These are phyloP conservation scores for Dipodomys stephensi DNA, from an alignment of 2,113 vertebrate species.

Conservation along the genomic window DNA sequence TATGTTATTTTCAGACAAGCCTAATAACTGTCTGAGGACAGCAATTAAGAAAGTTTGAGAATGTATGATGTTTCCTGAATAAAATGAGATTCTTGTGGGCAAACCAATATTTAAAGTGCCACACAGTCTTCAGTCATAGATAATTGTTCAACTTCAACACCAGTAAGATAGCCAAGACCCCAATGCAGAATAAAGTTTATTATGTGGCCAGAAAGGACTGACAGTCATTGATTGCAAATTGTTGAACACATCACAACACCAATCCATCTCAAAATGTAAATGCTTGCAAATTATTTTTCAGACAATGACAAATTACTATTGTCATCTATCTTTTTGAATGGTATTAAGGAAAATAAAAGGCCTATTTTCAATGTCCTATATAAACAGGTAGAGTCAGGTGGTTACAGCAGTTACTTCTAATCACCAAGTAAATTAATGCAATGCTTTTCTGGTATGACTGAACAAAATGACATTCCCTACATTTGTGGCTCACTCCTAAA, in stretches of 20 bases:
- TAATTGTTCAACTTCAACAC: not conserved
- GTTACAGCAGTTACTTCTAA: not conserved
- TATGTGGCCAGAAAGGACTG: not conserved
- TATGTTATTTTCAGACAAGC: slow-evolving; percentile 63
- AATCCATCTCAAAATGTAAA: slow-evolving; percentile 2
- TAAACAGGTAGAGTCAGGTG: not conserved
- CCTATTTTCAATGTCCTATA: not conserved
- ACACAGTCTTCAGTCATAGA: not conserved
- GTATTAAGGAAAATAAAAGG: not conserved
- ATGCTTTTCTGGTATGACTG: not conserved
- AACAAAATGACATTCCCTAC: not conserved
- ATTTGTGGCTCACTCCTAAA: no score
- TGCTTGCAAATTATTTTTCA: not conserved
- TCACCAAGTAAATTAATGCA: not conserved
- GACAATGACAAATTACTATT: not conserved
- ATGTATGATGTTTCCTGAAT: not conserved
- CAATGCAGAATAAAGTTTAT: not conserved
- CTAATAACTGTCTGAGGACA: slow-evolving; percentile 64
- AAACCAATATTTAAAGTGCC: slow-evolving; percentile 23
- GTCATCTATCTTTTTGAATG: not conserved
- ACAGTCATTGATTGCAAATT: not conserved
- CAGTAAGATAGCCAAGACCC: not conserved
- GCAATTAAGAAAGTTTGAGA: slow-evolving; percentile 58
- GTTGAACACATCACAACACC: not conserved
- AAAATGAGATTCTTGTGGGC: slow-evolving; percentile 48